Conservation (phyloP, 2,113 vertebrate species). For the Gallinago media region DNA sequence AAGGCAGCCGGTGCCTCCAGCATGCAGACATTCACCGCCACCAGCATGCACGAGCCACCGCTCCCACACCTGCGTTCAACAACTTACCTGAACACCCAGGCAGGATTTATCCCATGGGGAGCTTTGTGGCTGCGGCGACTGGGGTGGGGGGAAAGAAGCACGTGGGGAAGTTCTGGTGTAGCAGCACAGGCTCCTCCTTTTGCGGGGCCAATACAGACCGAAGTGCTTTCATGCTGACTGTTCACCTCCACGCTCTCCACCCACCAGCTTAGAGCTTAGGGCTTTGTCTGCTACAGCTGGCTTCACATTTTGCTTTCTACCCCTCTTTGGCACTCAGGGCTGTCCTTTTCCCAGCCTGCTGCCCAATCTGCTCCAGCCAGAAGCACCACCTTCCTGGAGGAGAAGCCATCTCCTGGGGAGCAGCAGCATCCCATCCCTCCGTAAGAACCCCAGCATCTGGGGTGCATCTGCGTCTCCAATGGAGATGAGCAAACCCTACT, state of each 20-base stretch:
- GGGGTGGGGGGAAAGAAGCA: not conserved
- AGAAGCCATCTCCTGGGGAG: not conserved
- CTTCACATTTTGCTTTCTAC: not conserved
- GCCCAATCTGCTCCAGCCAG: not conserved
- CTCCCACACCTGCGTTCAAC: not conserved
- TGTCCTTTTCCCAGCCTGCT: not conserved
- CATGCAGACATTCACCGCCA: not conserved
- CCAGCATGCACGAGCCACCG: slow-evolving; percentile 16
- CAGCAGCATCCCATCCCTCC: rapidly evolving
- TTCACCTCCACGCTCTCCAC: not conserved
- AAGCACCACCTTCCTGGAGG: not conserved
- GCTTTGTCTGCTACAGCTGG: not conserved
- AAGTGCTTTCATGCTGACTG: not conserved
- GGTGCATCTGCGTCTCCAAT: not conserved
- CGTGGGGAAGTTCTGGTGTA: not conserved
- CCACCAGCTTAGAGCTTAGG: not conserved
- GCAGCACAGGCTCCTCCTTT: not conserved
- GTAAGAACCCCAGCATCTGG: not conserved
- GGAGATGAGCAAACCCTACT: not conserved
- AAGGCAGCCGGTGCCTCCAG: not conserved
- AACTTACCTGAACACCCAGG: slow-evolving; percentile 46
- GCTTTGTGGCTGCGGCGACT: not conserved
- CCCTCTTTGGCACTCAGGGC: not conserved
- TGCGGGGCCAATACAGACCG: not conserved
- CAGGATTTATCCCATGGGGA: not conserved